A percentile compares a stretch with the other conserved stretches of the same genome.
Evolutionary conservation across 2,797 vertebrate genomes (phyloP).

Genomic region (Fistularia commersonii): DNA sequence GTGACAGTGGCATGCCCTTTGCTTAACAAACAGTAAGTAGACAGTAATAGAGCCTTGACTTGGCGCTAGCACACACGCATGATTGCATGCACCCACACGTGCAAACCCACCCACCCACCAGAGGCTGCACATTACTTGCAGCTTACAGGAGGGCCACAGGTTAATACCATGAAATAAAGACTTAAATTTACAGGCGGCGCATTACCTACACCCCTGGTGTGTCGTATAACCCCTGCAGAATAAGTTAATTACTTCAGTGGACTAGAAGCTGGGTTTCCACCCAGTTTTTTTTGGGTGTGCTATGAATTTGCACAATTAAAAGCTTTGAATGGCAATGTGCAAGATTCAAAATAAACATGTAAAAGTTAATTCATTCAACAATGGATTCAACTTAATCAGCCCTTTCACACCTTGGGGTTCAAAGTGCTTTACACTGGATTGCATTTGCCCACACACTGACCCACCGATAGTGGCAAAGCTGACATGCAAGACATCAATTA

Average conservation of each 20-base stretch:
- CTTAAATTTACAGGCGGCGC: conserved; percentile 38
- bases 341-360: no score
- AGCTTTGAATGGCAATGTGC: no score
- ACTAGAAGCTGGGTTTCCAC: conserved; percentile 33
- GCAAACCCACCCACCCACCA: conserved; percentile 37
- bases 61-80: conserved; percentile 20
- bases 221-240: conserved; percentile 37
- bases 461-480: no score
- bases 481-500: no score
- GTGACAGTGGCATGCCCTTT: conserved; percentile 18
- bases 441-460: no score
- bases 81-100: conserved; percentile 14
- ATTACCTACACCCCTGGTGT: conserved; percentile 42
- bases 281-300: not conserved
- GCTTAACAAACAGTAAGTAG: no score
- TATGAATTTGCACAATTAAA: no score
- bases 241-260: conserved; percentile 49
- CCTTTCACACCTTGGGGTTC: no score
- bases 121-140: conserved; percentile 58
- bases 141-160: conserved; percentile 55
- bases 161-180: conserved; percentile 64
- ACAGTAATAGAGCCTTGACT: conserved; percentile 16
- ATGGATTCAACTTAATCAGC: no score
- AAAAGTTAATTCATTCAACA: no score
- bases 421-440: no score